These are phyloP conservation scores for Invenusta paracnida DNA, from an alignment of 2,888 invertebrate species.

Conservation along the genomic window DNA sequence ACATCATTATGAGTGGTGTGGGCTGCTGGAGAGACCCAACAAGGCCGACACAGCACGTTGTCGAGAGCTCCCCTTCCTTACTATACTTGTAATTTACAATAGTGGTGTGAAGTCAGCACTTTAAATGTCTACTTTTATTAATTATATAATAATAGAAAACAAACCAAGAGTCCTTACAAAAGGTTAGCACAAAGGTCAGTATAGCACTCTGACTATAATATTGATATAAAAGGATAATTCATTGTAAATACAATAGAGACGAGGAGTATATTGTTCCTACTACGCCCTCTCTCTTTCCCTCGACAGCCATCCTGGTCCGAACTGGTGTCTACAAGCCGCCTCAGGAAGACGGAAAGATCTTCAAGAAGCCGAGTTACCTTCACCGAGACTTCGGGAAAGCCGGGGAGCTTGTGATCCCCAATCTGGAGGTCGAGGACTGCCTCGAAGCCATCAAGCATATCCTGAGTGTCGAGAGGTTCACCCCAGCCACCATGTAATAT, in stretches of 20 bases:
- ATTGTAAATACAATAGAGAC: neutral
- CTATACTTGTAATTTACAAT: no score
- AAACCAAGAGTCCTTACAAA: no score
- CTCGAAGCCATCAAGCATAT: conserved; percentile 21
- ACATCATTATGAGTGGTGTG: no score
- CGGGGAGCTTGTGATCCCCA: conserved; percentile 22
- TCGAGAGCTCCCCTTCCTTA: no score
- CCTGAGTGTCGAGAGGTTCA: conserved; percentile 3
- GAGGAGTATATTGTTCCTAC: no score
- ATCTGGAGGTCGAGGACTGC: conserved; percentile 29
- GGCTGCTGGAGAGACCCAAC: no score
- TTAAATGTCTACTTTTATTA: no score
- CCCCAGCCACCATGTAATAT: neutral
- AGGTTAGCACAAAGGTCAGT: no score
- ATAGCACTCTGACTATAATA: neutral
- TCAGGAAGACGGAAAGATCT: neutral
- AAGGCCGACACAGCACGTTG: no score
- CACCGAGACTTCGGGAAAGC: conserved; percentile 29
- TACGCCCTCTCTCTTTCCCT: neutral
- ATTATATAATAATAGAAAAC: no score
- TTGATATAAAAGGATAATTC: neutral
- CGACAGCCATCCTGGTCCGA: conserved; percentile 24
- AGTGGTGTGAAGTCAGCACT: no score
- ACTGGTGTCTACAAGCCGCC: conserved; percentile 33
- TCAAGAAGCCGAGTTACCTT: conserved; percentile 10